Base-by-base conservation (phyloP, 1,140 invertebrate genomes). In the Dolichoris vasculosae region DNA sequence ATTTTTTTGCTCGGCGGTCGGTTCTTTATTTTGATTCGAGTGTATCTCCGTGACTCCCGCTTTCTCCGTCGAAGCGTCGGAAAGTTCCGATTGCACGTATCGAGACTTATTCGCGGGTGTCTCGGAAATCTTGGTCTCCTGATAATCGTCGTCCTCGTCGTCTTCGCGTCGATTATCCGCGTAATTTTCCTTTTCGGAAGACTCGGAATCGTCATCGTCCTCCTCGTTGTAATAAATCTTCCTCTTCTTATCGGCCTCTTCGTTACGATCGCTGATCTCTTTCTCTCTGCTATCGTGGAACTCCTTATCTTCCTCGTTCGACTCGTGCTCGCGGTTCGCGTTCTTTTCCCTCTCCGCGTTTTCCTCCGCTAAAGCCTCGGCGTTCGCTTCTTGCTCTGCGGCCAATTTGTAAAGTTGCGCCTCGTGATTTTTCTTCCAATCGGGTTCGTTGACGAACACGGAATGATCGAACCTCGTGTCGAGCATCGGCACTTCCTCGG, bases 391-490 rank as follows among this genome's bases (percentile, higher is more conserved):
- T 23, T 88, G 89, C 11, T 90, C 89, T 3, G 81, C 89, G 26
- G 89, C 89, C 40, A 86, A n/a, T 23, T 59, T 77, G 13, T 78
- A 82, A 0, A 78, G 6, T 1, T 82, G 51, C 9, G 88, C 77
- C 11, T 89, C 86, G 26, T 92, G 88, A n/a, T 89, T 80, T 43
- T 89, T 82, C 26, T 89, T 87, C 90, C 89, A 90, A 6, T 87
- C 55, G 0, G 89, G 90, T 38, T 91, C 89, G 0, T 86, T 87
- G 7, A 89, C 69, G 55, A 88, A 88, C 35, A 75, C 82, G 20
- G 88, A 26, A 1, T 75, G 69, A 32, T 30, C 83, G 17, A 86
- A 80, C 51, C 59, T 64, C 7, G 38, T 84, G 2, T 43, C 26
- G 9, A 35, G 20, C 55, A 43, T 0, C 80, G 85, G 78, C 48